Percentiles rank a stretch among this genome's conserved stretches.
These are phyloP conservation scores for Bellardia pandia DNA, from an alignment of 2,888 invertebrate species.

Conservation along the genomic window DNA sequence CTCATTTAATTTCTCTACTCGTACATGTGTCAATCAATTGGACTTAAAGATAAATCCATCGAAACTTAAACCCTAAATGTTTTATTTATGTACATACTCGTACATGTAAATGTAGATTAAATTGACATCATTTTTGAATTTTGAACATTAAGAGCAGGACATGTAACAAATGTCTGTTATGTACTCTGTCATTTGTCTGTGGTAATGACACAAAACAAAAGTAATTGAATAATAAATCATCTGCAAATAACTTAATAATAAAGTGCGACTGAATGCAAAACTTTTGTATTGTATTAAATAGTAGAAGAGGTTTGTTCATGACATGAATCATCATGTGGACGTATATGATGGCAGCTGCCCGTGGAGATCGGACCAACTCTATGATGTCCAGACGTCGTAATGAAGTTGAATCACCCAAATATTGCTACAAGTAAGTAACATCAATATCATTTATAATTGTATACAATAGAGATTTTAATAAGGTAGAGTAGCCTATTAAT, in stretches of 20 bases:
- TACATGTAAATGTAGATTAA: not conserved
- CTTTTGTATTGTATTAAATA: not conserved
- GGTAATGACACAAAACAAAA: not conserved
- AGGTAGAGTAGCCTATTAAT: no score
- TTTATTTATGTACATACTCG: not conserved
- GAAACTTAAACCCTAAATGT: not conserved
- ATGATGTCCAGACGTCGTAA: constrained; percentile 83
- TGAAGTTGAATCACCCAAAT: constrained; percentile 84
- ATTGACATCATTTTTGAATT: not conserved
- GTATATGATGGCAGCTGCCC: constrained; percentile 89
- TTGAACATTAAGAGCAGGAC: not conserved
- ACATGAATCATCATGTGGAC: constrained; percentile 88
- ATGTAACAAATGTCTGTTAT: not conserved
- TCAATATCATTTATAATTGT: no score
- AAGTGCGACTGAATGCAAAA: not conserved
- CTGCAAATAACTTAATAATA: not conserved
- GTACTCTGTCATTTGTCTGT: not conserved
- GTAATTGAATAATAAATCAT: not conserved
- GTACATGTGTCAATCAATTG: constrained; percentile 45
- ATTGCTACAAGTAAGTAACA: constrained; percentile 82
- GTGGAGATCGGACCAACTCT: constrained; percentile 87
- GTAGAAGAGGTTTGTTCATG: constrained; percentile 73
- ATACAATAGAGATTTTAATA: no score
- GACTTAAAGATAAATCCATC: constrained; percentile 45
- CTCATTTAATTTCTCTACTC: not conserved